Evolutionary conservation across 2,113 vertebrate genomes (phyloP).

Genomic region (Chloebia gouldiae): DNA sequence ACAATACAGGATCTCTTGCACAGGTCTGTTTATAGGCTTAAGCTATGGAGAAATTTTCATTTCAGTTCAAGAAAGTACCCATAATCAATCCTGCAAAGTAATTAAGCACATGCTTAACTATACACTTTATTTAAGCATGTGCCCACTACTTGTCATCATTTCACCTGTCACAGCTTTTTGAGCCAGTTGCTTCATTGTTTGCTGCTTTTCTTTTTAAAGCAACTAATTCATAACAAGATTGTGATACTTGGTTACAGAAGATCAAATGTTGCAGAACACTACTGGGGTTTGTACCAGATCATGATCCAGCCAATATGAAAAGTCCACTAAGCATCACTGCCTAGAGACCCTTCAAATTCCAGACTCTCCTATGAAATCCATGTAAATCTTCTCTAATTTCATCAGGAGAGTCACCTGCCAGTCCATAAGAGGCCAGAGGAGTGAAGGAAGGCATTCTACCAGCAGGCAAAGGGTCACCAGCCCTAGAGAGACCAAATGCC

Average conservation of each 20-base stretch:
- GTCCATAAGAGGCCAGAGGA: not conserved
- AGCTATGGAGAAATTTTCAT: not conserved
- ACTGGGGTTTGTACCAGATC: not conserved
- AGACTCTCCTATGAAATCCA: not conserved
- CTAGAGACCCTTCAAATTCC: not conserved
- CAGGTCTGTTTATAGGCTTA: conserved; percentile 11
- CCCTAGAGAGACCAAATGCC: not conserved
- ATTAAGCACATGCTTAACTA: not conserved
- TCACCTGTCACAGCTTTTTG: not conserved
- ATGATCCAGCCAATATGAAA: not conserved
- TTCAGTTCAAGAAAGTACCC: not conserved
- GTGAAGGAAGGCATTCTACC: not conserved
- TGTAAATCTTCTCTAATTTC: not conserved
- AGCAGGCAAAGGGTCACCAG: not conserved
- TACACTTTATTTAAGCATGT: not conserved
- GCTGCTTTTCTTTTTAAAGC: not conserved
- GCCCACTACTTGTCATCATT: not conserved
- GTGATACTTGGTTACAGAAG: not conserved
- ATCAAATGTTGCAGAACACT: not conserved
- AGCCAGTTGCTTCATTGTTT: not conserved
- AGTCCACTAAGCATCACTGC: not conserved
- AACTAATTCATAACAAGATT: not conserved
- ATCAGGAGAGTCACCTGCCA: not conserved
- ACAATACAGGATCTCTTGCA: not conserved
- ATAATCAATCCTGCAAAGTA: not conserved